Base-by-base conservation (phyloP, 2,888 invertebrate genomes). In the Leptinotarsa peninsularis region DNA sequence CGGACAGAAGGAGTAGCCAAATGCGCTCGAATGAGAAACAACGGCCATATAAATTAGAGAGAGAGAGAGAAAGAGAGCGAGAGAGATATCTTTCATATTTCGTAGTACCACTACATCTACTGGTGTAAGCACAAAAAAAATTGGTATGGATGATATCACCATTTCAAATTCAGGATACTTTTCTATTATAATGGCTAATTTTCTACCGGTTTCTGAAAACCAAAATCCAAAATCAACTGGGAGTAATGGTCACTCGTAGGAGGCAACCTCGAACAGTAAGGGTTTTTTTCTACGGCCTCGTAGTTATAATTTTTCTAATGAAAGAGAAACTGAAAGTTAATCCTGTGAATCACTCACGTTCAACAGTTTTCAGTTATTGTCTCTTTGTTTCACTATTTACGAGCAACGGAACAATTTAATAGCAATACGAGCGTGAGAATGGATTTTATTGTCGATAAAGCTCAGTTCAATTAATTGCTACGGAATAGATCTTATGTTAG, bases 371-470 rank as follows among this genome's bases (percentile, higher is more conserved):
- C 58, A 23, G 21, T 58, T 58, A 58, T 58, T 23, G 58, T 58
- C 23, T 58, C 58, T 58, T 58, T 58, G 58, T 58, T 23, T 58
- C 58, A 58, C 14, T 58, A 58, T 58, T 58, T 58, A 58, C 58
- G 58, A 58, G 21, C 58, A 23, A 58, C 58, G 4, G 21, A 58
- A 23, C 23, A 23, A 23, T 58, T 58, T 58, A 58, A 58, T 58
- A 27, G 58, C 23, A 58, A 58, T 27, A 23, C 58, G 2, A 58
- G 58, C 58, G 58, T 58, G 18, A 58, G 18, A 21, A 58, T 58
- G 58, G 10, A 18, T 58, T 21, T 21, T 58, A 58, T 58, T 3
- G 14, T 58, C 58, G 21, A 58, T 18, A 58, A n/a, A 58, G 58
- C 58, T 21, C 13, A 58, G 58, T 58, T 58, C 21, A 58, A 58